Conservation (phyloP, 1,140 invertebrate species). For the Gonatopus flavifemur region DNA sequence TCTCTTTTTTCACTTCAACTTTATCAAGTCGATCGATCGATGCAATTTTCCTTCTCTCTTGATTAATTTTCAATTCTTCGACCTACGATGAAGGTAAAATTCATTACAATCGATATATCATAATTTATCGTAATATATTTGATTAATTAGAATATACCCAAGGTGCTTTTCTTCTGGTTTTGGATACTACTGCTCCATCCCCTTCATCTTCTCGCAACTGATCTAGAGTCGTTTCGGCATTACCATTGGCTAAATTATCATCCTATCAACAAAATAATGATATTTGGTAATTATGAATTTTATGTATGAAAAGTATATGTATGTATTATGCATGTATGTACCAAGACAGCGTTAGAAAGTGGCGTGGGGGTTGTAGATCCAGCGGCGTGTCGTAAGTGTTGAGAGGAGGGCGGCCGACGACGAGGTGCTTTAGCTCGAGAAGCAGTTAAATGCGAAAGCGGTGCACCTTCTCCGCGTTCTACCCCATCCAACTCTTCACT, state of each 20-base stretch:
- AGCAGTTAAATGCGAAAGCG: constrained; percentile 67
- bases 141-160: constrained; percentile 36
- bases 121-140: not conserved
- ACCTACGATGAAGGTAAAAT: constrained; percentile 29
- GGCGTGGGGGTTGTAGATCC: constrained; percentile 10
- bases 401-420: constrained; percentile 64
- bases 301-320: not conserved
- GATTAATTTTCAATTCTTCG: constrained; percentile 53
- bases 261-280: constrained; percentile 29
- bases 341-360: constrained; percentile 19
- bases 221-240: constrained; percentile 35
- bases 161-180: constrained; percentile 46
- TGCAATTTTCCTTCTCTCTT: constrained; percentile 43
- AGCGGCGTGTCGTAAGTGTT: constrained; percentile 46
- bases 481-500: constrained; percentile 63
- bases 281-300: constrained; percentile 5
- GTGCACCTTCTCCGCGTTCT: constrained; percentile 59
- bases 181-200: constrained; percentile 37
- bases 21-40: constrained; percentile 42
- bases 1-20: constrained; percentile 43
- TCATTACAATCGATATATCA: constrained; percentile 3
- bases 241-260: constrained; percentile 48
- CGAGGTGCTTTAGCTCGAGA: constrained; percentile 66
- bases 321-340: constrained; percentile 12
- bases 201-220: constrained; percentile 38